These are phyloP conservation scores for Diabrotica undecimpunctata DNA, from an alignment of 1,140 invertebrate species.

Conservation along the genomic window DNA sequence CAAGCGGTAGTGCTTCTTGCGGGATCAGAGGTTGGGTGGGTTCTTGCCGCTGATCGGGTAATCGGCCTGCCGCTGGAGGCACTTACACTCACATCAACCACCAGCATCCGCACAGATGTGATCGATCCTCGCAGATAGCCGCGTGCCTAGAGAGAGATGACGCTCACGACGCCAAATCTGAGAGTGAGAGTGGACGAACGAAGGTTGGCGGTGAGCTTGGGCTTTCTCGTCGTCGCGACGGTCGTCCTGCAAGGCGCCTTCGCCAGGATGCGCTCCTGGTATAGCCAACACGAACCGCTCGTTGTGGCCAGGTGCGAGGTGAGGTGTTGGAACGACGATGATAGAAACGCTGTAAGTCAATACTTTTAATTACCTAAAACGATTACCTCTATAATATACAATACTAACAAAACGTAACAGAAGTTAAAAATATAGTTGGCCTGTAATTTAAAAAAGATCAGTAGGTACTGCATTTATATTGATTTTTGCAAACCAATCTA, in stretches of 20 bases:
- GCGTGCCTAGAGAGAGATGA: constrained; percentile 18
- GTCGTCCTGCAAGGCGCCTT: constrained; percentile 17
- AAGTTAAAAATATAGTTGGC: no score
- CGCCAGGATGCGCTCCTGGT: constrained; percentile 19
- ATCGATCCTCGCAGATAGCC: constrained; percentile 8
- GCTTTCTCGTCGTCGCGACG: constrained; percentile 9
- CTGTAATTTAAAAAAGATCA: no score
- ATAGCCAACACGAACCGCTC: constrained; percentile 29
- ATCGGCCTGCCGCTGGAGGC: not conserved
- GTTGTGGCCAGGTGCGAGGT: constrained; percentile 30
- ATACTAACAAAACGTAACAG: no score
- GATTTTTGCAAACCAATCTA: no score
- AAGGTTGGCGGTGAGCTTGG: constrained; percentile 1
- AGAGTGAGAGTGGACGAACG: not conserved
- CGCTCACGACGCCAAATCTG: not conserved
- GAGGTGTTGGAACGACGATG: constrained; percentile 18
- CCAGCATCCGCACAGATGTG: constrained; percentile 11
- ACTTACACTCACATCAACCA: not conserved
- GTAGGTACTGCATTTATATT: no score
- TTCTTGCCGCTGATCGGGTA: not conserved
- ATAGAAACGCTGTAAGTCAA: constrained; percentile 4
- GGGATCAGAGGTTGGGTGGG: no score
- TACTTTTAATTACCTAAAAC: not conserved
- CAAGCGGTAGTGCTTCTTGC: no score
- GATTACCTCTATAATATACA: no score